Evolutionary conservation across 2,113 vertebrate genomes (phyloP), one percentile per base, ranked within the genome.

Genomic region (Alaudala cheleensis): DNA sequence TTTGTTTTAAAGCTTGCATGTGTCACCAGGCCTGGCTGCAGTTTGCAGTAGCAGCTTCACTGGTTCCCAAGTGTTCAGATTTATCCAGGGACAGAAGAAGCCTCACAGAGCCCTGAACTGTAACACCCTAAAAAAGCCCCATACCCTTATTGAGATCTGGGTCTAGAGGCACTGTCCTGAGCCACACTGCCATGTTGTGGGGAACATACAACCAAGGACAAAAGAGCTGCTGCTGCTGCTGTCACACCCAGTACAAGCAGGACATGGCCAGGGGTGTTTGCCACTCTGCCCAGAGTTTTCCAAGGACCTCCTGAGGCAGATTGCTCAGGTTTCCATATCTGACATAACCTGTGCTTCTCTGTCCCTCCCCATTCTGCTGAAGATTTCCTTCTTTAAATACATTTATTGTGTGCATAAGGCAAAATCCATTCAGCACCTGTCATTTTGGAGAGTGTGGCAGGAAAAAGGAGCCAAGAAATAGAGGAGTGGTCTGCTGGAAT

Each of bases 131-230:
- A 62, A 50, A 77, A 84, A 81, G 14, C 4, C 20, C 20, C 29
- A 37, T 2, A 10, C 2, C 19, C 28, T 66, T 53, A 33, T 28
- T 1, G 1, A 5, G 3, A 78, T 34, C 8, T 28, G 50, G 12
- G 34, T 51, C 37, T 5, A 21, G 40, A 39, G 1, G 28, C 44
- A 40, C 39, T 51, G 23, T 13, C 42, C 29, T 29, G 23, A 82
- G 16, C 31, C 13, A 5, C 13, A 49, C 2, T 5, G 4, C 31
- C 70, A 6, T 3, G 8, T 21, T 29, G 9, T 9, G 28, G 53
- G 79, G n/a, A 79, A 44, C 18, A 26, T 1, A 16, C 6, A 40
- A 5, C 6, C 17, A 37, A 44, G 39, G 12, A 56, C 16, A 67
- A 39, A 22, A 71, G 50, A 86, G n/a, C 51, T 51, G 18, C 20